A percentile compares a stretch with the other conserved stretches of the same genome.
phyloP scores from a whole-genome alignment of 2,888 invertebrate genomes.

The Sarcophaga carnaria region DNA sequence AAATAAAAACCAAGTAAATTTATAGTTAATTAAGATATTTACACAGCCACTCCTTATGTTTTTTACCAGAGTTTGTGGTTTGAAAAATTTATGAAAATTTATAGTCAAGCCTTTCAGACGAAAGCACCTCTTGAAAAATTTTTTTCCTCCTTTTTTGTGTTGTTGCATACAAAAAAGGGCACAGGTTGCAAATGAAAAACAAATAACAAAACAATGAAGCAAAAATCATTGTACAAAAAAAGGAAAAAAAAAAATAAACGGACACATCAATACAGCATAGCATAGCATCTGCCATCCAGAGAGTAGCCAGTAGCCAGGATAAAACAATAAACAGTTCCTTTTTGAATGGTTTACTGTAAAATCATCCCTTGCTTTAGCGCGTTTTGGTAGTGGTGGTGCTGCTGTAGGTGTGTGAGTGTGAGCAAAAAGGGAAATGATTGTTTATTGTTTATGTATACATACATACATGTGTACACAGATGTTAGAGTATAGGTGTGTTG shows the following conservation, averaged over 20 bases:
- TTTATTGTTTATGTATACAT: slow-evolving; percentile 29
- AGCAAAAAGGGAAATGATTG: slow-evolving; percentile 45
- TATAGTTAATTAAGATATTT: not conserved
- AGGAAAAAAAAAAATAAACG: not conserved
- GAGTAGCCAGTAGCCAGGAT: slow-evolving; percentile 46
- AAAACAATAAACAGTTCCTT: slow-evolving; percentile 47
- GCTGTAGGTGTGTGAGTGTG: slow-evolving; percentile 23
- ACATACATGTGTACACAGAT: not conserved
- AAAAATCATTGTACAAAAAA: not conserved
- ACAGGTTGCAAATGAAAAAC: not conserved
- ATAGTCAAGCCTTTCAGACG: not conserved
- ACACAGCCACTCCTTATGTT: not conserved
- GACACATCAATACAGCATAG: no score
- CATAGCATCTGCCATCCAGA: slow-evolving; percentile 6
- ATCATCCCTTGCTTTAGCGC: not conserved
- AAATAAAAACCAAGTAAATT: not conserved
- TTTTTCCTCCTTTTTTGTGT: not conserved
- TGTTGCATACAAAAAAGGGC: not conserved
- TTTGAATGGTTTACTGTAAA: not conserved
- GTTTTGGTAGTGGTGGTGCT: slow-evolving; percentile 6
- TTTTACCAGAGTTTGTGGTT: not conserved
- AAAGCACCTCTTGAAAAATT: not conserved
- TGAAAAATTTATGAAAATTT: not conserved
- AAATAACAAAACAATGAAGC: not conserved
- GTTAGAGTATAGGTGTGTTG: not conserved